These are phyloP conservation scores for Onychorhynchus coronatus DNA, from an alignment of 2,113 vertebrate genomes.

Conservation along the genomic window DNA sequence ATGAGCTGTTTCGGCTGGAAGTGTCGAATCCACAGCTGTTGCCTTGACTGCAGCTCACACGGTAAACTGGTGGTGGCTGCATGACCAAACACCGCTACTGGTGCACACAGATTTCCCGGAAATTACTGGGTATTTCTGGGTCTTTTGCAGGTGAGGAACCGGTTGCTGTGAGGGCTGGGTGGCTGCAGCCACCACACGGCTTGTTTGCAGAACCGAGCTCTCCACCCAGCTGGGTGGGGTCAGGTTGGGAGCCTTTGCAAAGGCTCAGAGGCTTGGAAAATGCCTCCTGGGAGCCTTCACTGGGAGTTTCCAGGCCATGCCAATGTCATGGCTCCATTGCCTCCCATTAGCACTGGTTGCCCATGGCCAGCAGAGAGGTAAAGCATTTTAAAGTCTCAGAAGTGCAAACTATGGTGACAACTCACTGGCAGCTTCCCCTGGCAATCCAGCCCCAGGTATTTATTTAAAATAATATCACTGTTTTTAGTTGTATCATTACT, in stretches of 20 bases:
- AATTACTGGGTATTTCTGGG: neutral
- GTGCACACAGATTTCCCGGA: neutral
- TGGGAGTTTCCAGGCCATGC: neutral
- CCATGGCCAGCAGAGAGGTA: accelerated
- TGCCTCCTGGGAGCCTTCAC: accelerated
- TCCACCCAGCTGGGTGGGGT: neutral
- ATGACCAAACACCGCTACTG: neutral
- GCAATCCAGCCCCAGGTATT: neutral
- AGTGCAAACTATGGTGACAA: neutral
- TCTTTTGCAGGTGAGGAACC: accelerated
- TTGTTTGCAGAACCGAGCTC: neutral
- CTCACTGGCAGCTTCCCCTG: neutral
- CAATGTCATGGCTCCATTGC: accelerated
- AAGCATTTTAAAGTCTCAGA: neutral
- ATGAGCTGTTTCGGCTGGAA: neutral
- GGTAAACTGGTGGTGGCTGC: neutral
- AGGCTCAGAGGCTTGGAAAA: neutral
- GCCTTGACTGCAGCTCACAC: neutral
- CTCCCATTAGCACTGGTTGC: neutral
- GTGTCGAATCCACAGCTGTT: neutral
- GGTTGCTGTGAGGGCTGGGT: neutral
- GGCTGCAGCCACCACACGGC: accelerated
- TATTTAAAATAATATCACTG: neutral
- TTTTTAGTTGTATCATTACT: neutral
- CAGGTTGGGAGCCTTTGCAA: neutral